A percentile compares a stretch with the other conserved stretches of the same genome.
Evolutionary conservation across 2,888 invertebrate genomes (phyloP).

Genomic region (Entomobrya multifasciata): DNA sequence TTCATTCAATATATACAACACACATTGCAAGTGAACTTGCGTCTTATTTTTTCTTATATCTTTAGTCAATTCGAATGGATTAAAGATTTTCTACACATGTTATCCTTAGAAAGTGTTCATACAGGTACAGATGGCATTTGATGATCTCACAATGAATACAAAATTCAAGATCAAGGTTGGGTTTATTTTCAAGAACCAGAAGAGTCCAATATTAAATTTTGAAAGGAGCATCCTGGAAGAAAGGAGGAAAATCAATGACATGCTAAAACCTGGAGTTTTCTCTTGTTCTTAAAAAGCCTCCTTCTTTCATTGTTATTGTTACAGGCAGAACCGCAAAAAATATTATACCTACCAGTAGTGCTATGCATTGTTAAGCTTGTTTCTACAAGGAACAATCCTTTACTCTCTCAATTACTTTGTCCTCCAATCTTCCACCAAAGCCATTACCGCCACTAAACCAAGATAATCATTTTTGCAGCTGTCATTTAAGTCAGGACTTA

Average conservation of each 20-base stretch:
- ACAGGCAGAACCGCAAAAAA: constrained; percentile 31
- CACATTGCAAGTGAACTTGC: background rate
- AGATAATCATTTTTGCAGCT: constrained; percentile 53
- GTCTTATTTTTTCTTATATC: no score
- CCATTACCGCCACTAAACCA: no score
- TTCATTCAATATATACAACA: background rate
- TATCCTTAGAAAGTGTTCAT: background rate
- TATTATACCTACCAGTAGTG: background rate
- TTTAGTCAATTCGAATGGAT: constrained; percentile 17
- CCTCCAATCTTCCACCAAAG: background rate
- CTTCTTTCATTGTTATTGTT: constrained; percentile 42
- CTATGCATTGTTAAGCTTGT: background rate
- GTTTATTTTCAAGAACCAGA: background rate
- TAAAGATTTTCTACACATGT: constrained; percentile 17
- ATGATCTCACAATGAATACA: constrained; percentile 14
- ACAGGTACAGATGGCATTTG: constrained; percentile 40
- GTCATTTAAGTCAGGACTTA: constrained; percentile 33
- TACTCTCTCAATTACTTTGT: background rate
- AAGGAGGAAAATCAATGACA: background rate
- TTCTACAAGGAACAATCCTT: background rate
- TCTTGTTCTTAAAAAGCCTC: background rate
- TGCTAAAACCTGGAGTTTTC: constrained; percentile 2
- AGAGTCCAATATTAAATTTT: constrained; percentile 32
- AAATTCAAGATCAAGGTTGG: constrained; percentile 62
- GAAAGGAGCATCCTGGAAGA: background rate